phyloP scores from a whole-genome alignment of 2,888 invertebrate genomes.

The Calameuta filiformis region DNA sequence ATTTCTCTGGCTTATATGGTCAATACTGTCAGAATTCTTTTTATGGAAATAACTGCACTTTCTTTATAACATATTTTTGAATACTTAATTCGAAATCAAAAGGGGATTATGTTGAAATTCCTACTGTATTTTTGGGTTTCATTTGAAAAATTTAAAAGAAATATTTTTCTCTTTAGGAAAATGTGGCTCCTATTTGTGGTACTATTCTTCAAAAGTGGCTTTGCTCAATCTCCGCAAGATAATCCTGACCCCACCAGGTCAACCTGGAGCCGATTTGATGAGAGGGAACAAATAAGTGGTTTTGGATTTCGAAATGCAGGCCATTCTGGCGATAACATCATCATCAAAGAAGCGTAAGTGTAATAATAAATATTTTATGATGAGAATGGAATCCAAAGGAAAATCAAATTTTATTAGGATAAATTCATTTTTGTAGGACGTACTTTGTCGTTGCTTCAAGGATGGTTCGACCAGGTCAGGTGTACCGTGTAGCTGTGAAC shows the following conservation, averaged over 20 bases:
- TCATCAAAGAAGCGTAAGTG: slow-evolving; percentile 59
- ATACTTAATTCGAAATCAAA: too few relatives aligned
- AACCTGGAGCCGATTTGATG: slow-evolving; percentile 47
- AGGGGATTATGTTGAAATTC: neutral
- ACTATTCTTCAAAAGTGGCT: slow-evolving; percentile 39
- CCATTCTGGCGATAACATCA: slow-evolving; percentile 41
- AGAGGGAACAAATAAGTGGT: slow-evolving; percentile 32
- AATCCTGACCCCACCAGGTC: slow-evolving; percentile 36
- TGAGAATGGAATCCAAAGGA: too few relatives aligned
- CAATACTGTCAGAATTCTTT: too few relatives aligned
- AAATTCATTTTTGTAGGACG: slow-evolving; percentile 70
- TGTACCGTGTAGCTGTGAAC: slow-evolving; percentile 88
- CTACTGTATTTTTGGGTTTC: neutral
- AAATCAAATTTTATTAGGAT: neutral
- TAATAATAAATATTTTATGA: too few relatives aligned
- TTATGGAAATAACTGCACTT: too few relatives aligned
- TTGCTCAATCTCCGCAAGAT: slow-evolving; percentile 42
- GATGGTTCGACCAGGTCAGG: slow-evolving; percentile 90
- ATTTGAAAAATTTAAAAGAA: slow-evolving; percentile 6
- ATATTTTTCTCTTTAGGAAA: slow-evolving; percentile 23
- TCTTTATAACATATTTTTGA: too few relatives aligned
- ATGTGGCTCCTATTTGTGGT: slow-evolving; percentile 49
- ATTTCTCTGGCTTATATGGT: too few relatives aligned
- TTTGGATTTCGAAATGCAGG: slow-evolving; percentile 28
- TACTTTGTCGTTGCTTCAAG: slow-evolving; percentile 93